Evolutionary conservation across 2,113 vertebrate species (phyloP).

Genomic region (Hippocampus mohnikei): DNA sequence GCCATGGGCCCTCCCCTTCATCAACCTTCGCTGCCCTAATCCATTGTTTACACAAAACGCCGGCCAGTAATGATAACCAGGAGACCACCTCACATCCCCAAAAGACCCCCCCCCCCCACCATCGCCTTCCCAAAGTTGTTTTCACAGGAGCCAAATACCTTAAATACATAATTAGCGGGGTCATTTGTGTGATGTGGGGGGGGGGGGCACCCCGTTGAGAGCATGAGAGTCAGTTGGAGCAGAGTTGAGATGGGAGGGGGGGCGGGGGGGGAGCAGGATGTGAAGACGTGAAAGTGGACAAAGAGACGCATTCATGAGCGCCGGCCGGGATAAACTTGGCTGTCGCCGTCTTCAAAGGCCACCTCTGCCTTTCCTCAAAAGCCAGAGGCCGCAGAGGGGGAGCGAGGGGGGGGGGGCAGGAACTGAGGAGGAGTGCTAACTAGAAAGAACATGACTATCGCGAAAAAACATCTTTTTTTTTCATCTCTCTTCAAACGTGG

Average conservation of each 20-base stretch:
- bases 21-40: constrained; percentile 61
- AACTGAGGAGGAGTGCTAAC: constrained; percentile 7
- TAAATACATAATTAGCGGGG: constrained; percentile 75
- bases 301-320: constrained; percentile 67
- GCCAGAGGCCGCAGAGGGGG: constrained; percentile 60
- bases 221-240: constrained; percentile 47
- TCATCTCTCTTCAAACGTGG: no score
- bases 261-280: constrained; percentile 42
- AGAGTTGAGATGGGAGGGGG: constrained; percentile 7
- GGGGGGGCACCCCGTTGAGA: constrained; percentile 41
- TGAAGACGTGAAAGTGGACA: constrained; percentile 58
- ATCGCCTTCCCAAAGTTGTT: constrained; percentile 67
- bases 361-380: constrained; percentile 72
- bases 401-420: constrained; percentile 36
- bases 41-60: constrained; percentile 69
- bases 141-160: constrained; percentile 74
- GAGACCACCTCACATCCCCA: constrained; percentile 56
- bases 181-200: constrained; percentile 61
- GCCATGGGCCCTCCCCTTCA: constrained; percentile 48
- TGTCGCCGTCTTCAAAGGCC: constrained; percentile 68
- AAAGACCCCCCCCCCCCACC: constrained; percentile 29
- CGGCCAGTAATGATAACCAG: constrained; percentile 69
- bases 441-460: not conserved
- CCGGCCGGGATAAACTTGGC: constrained; percentile 59
- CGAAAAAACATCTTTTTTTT: no score